Conservation (phyloP, 1,140 invertebrate species). For the Papilio glaucus region DNA sequence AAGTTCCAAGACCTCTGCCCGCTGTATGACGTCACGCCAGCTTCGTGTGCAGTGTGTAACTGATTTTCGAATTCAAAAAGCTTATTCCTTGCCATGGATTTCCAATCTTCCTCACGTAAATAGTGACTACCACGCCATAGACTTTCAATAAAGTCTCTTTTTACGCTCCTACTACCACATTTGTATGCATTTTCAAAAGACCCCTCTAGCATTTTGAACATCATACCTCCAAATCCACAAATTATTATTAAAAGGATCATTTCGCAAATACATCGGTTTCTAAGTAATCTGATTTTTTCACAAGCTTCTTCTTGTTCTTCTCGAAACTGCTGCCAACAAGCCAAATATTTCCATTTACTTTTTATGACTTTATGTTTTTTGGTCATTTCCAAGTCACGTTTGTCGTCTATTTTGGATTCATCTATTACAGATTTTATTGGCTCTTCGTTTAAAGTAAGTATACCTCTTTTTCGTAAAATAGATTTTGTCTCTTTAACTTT, state of each 20-base stretch:
- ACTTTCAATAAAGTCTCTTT: slow-evolving; percentile 92
- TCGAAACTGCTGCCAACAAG: slow-evolving; percentile 85
- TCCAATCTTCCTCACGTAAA: slow-evolving; percentile 94
- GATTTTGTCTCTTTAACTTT: slow-evolving; percentile 49
- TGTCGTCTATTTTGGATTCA: slow-evolving; percentile 49
- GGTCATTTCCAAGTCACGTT: slow-evolving; percentile 47
- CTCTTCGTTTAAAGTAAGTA: slow-evolving; percentile 37
- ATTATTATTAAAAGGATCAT: slow-evolving; percentile 87
- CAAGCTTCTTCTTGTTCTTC: slow-evolving; percentile 85
- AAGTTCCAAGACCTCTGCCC: slow-evolving; percentile 95
- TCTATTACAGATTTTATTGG: slow-evolving; percentile 40
- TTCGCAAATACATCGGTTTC: slow-evolving; percentile 88
- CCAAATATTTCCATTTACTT: slow-evolving; percentile 69
- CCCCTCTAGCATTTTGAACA: slow-evolving; percentile 92
- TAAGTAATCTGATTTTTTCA: slow-evolving; percentile 80
- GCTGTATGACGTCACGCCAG: slow-evolving; percentile 91
- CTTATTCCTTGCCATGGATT: slow-evolving; percentile 90
- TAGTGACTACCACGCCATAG: slow-evolving; percentile 92
- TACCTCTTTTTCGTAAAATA: slow-evolving; percentile 64
- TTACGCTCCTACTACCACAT: slow-evolving; percentile 93
- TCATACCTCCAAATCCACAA: slow-evolving; percentile 90
- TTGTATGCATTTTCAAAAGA: slow-evolving; percentile 93
- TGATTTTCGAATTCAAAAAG: slow-evolving; percentile 94
- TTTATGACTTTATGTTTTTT: slow-evolving; percentile 51
- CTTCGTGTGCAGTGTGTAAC: slow-evolving; percentile 91